Base-by-base conservation (phyloP, 1,140 invertebrate genomes). In the Berghia stephanieae region DNA sequence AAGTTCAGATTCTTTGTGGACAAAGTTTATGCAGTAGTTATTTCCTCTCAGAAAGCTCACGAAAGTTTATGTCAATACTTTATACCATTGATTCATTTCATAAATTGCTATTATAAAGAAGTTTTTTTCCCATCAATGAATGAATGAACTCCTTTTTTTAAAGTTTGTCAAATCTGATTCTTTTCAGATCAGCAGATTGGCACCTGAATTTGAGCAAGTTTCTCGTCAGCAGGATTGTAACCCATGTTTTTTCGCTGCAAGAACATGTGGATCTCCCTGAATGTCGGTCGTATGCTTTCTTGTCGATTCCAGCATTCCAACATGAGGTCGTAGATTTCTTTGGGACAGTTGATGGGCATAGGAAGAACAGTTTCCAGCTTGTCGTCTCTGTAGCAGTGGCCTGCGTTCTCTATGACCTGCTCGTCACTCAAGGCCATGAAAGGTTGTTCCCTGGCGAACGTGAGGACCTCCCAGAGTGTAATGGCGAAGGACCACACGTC, bases 271-370 rank as follows among this genome's bases (percentile, higher is more conserved):
- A 98, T 95, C 89, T 97, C 95, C 77, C 94, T 91, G 90, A 98
- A 98, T 77, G 94, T 94, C 24, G 96, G 96, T n/a, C 96, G 91
- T 75, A 84, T 83, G 42, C 82, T 81, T 36, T 88, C 94, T 83
- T 95, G 94, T 36, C 94, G 91, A 84, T 96, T 95, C 96, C 96
- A 98, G 88, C 96, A 98, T 86, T 97, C 95, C 78, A 94, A 92
- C 95, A 98, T 97, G 79, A 98, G 89, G 88, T 97, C 96, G 90
- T 96, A 97, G 60, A 88, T 87, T 78, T 88, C 88, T 78, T 86
- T 85, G 18, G 88, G 86, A 80, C 88, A 89, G 68, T 85, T 84
- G 8, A 80, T 49, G 2, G 88, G 88, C 75, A 86, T 84, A 1
- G 86, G 82, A 18, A 88, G 81, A 10, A 80, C 79, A 21, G 76